These are phyloP conservation scores for Mythimna albipuncta DNA, from an alignment of 2,888 invertebrate genomes.

Conservation along the genomic window DNA sequence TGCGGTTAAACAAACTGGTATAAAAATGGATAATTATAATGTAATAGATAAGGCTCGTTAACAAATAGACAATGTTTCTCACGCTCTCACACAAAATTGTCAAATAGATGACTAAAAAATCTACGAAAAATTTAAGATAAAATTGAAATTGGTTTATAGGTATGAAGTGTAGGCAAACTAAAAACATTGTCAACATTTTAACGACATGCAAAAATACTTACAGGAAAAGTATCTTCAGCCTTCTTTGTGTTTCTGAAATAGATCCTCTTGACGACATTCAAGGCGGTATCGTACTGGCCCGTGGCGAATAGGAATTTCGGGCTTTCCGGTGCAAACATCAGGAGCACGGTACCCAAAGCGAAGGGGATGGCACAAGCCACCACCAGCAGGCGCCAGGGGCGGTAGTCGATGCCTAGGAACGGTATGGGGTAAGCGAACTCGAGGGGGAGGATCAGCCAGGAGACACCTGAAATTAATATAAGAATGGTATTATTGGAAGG, in stretches of 20 bases:
- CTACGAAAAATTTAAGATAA: no score
- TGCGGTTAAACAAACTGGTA: no score
- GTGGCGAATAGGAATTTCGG: slow-evolving; percentile 94
- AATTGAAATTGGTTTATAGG: no score
- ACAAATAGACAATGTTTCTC: no score
- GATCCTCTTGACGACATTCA: slow-evolving; percentile 85
- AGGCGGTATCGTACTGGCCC: slow-evolving; percentile 90
- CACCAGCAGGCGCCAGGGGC: slow-evolving; percentile 94
- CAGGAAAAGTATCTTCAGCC: slow-evolving; percentile 78
- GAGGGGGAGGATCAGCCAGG: slow-evolving; percentile 93
- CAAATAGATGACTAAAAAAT: no score
- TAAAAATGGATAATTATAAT: no score
- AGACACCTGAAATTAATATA: slow-evolving; percentile 88
- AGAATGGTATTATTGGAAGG: not conserved
- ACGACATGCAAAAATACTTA: slow-evolving; percentile 64
- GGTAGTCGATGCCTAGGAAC: slow-evolving; percentile 89
- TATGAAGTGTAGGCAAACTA: no score
- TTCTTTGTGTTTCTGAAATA: slow-evolving; percentile 78
- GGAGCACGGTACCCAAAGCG: slow-evolving; percentile 90
- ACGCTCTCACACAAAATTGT: no score
- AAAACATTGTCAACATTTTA: not conserved
- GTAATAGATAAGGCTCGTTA: no score
- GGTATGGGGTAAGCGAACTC: slow-evolving; percentile 84
- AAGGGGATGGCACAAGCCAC: slow-evolving; percentile 92
- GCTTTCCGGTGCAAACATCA: slow-evolving; percentile 93